These are phyloP conservation scores for Aphis craccivora DNA, from an alignment of 1,140 invertebrate species.

Conservation along the genomic window DNA sequence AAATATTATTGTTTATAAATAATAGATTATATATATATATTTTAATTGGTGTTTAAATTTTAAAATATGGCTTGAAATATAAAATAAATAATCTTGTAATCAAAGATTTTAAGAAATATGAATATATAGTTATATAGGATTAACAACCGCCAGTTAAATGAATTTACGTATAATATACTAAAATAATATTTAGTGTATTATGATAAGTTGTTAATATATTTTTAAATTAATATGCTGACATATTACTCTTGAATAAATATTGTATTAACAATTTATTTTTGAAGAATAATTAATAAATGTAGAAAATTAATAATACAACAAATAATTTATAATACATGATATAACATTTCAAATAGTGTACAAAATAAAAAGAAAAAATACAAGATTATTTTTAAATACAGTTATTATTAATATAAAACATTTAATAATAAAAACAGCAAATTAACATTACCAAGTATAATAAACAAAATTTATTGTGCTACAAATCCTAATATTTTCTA, in stretches of 20 bases:
- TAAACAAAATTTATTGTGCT: constrained; percentile 5
- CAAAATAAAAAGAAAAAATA: not conserved
- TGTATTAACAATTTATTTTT: not conserved
- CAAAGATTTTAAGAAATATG: no score
- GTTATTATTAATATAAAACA: not conserved
- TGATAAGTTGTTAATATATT: not conserved
- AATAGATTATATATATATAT: not conserved
- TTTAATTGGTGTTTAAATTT: not conserved
- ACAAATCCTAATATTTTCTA: constrained; percentile 1
- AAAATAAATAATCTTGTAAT: not conserved
- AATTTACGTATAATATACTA: not conserved
- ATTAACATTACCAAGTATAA: not conserved
- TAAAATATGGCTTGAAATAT: not conserved
- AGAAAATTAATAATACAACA: constrained; percentile 7
- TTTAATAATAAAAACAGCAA: not conserved
- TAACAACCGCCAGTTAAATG: not conserved
- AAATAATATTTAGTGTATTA: not conserved
- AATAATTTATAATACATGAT: not conserved
- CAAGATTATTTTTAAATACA: not conserved
- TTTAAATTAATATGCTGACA: not conserved
- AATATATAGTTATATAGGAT: no score
- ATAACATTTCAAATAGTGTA: constrained; percentile 16
- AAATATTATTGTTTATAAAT: not conserved
- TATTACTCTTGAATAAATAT: not conserved
- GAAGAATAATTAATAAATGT: not conserved